Evolutionary conservation across 2,888 invertebrate genomes (phyloP), one percentile per base, ranked within the genome.

Genomic region (Xiphydria camelus): DNA sequence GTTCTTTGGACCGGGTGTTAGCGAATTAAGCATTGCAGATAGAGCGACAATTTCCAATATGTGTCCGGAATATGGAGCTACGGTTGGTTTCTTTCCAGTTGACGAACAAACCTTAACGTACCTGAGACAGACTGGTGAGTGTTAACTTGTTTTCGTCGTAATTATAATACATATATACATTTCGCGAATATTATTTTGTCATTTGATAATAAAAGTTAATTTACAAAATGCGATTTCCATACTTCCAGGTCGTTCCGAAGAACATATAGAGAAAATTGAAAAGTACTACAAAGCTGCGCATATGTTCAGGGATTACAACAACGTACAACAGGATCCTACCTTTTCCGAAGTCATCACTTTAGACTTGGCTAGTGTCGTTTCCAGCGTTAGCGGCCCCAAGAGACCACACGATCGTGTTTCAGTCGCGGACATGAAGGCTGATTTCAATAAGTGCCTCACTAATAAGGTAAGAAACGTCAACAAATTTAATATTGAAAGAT

Each of bases 51-150:
- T 99, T 41, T 91, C 95, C 56, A 99, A 99, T 79, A 98, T 99
- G 98, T 96, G 95, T 68, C 98, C 98, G 0, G 94, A 94, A 76
- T 98, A 97, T 73, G 98, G 98, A 1, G 98, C 97, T 10, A 98
- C 97, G 0, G 89, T 94, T 51, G 96, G 93, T 0, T 94, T 87
- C 77, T 98, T 98, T 79, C 94, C 97, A 0, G 90, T 95, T 0
- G 97, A 97, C 77, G 76, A 81, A 19, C 78, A 78, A 48, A 91
- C 93, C 19, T 78, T 97, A 34, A 77, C 79, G n/a, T 97, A 98
- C 69, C 81, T 97, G 25, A 77, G 79, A 41, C 93, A 95, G 77
- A 93, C 92, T 53, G 89, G 91, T 88, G 74, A 74, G 74, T 59
- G 31, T 29, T 22, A 26, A 26, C 45, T 4, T 18, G 14, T 36